Evolutionary conservation across 2,113 vertebrate genomes (phyloP).

Genomic region (Hyaena hyaena): DNA sequence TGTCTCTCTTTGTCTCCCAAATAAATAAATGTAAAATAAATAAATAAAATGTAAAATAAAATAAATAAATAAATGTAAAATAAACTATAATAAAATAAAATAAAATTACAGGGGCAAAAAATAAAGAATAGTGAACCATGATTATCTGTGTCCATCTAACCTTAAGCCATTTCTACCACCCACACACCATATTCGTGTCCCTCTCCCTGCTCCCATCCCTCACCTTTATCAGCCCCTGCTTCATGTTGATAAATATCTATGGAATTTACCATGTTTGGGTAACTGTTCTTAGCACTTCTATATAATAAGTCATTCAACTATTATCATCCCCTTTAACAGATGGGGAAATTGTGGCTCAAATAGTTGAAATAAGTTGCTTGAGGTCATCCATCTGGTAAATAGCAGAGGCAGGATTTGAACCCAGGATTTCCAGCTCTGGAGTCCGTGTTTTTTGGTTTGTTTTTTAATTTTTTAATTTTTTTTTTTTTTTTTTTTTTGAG

Average conservation of each 20-base stretch:
- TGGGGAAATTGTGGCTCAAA: background rate
- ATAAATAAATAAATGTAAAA: too few species aligned
- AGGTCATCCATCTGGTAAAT: background rate
- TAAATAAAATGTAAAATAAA: too few species aligned
- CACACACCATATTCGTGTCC: background rate
- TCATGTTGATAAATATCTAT: background rate
- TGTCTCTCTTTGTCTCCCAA: too few species aligned
- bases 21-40: too few species aligned
- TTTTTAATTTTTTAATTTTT: too few species aligned
- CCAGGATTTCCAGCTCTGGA: background rate
- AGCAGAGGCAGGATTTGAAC: background rate
- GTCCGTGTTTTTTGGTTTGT: background rate
- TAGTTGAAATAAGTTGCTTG: background rate
- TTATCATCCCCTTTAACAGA: background rate
- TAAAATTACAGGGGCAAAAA: background rate
- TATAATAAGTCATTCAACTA: background rate
- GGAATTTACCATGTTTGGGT: background rate
- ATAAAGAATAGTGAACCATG: background rate
- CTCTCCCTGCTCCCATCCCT: background rate
- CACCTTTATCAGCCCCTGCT: background rate
- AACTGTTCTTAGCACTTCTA: background rate
- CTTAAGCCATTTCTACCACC: background rate
- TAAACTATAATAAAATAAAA: background rate
- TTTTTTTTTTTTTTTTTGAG: too few species aligned
- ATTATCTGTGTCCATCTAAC: background rate